Conservation (phyloP, 35 echinoderm and acorn worm genomes). For the Ptychodera flava region DNA sequence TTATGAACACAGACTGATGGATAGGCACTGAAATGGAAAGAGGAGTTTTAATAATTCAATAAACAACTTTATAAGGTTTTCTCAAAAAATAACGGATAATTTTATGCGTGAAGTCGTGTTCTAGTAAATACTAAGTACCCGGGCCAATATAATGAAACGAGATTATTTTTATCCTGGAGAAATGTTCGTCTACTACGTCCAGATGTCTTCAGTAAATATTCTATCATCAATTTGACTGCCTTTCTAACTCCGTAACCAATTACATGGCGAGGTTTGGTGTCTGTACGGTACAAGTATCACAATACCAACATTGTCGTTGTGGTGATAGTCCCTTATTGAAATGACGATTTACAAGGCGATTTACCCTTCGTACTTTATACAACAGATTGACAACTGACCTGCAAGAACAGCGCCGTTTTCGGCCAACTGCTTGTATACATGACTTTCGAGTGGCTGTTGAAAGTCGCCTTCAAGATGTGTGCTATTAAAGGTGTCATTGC, state of each 20-base stretch:
- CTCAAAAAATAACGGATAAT: not conserved
- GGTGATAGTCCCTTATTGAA: not conserved
- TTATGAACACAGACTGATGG: conserved; percentile 51
- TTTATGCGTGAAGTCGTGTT: not conserved
- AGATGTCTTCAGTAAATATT: not conserved
- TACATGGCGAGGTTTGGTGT: not conserved
- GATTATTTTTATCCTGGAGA: not conserved
- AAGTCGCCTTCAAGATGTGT: conserved; percentile 33
- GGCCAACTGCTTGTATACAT: conserved; percentile 6
- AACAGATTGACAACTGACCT: conserved; percentile 11
- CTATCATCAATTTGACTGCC: not conserved
- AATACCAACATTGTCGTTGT: not conserved
- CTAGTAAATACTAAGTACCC: not conserved
- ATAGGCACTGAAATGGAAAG: conserved; percentile 43
- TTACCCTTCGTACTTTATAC: not conserved
- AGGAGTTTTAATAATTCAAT: not conserved
- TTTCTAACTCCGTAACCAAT: not conserved
- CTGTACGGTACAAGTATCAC: not conserved
- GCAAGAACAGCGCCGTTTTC: not conserved
- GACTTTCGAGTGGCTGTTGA: conserved; percentile 19
- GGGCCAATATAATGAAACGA: not conserved
- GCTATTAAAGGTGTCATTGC: conserved; percentile 14
- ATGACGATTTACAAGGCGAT: not conserved
- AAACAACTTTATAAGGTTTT: not conserved
- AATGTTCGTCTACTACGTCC: not conserved